phyloP scores from a whole-genome alignment of 2,113 vertebrate genomes.

The Plectropomus leopardus region DNA sequence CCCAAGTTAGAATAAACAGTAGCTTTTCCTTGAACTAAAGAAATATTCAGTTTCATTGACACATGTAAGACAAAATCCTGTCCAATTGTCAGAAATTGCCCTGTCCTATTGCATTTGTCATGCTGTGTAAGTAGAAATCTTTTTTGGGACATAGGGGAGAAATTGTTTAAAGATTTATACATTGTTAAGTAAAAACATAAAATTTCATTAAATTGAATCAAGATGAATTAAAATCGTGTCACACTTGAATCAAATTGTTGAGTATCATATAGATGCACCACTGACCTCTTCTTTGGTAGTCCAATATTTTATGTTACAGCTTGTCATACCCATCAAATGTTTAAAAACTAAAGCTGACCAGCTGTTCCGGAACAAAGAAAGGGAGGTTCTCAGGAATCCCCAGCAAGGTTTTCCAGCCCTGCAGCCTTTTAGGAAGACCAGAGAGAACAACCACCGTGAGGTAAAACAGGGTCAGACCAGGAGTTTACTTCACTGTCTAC shows the following conservation, averaged over 20 bases:
- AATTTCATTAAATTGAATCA: not conserved
- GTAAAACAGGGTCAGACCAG: constrained; percentile 51
- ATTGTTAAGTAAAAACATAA: not conserved
- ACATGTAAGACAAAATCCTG: not conserved
- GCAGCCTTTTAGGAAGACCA: constrained; percentile 48
- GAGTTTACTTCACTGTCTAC: constrained; percentile 53
- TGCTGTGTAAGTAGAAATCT: not conserved
- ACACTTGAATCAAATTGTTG: not conserved
- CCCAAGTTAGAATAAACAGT: not conserved
- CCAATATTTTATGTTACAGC: not conserved
- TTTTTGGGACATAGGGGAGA: not conserved
- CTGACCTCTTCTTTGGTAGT: not conserved
- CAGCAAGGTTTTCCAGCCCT: constrained; percentile 37
- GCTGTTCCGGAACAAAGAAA: not conserved
- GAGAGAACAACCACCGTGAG: constrained; percentile 51
- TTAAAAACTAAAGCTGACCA: constrained; percentile 9
- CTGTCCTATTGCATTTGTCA: too few relatives aligned
- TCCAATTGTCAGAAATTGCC: not conserved
- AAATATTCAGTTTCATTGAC: not conserved
- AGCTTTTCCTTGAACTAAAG: not conserved
- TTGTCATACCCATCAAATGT: constrained; percentile 33
- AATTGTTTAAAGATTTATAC: too few relatives aligned
- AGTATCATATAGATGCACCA: not conserved
- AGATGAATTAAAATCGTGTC: not conserved
- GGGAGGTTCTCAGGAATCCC: constrained; percentile 33